A percentile compares a stretch with the other conserved stretches of the same genome.
Conservation (phyloP, 2,797 vertebrate species). For the Poliocrania exsul region DNA sequence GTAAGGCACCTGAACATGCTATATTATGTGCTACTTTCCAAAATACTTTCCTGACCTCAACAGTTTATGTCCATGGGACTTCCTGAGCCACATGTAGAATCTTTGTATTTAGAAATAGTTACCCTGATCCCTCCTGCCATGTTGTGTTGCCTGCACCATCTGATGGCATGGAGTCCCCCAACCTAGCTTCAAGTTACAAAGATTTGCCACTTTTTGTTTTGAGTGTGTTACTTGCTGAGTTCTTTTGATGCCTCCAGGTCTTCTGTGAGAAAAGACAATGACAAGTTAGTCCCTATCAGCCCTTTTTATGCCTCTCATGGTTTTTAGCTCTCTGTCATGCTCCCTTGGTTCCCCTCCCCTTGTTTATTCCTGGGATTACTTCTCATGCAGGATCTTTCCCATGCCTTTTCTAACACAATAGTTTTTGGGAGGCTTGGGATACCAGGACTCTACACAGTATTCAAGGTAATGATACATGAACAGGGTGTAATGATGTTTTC, state of each 20-base stretch:
- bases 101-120: not conserved
- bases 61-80: not conserved
- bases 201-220: not conserved
- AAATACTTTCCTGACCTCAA: not conserved
- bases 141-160: not conserved
- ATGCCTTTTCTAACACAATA: not conserved
- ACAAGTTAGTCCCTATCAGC: not conserved
- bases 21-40: not conserved
- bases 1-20: not conserved
- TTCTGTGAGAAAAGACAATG: not conserved
- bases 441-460: not conserved
- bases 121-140: not conserved
- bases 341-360: not conserved
- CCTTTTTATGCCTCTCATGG: not conserved
- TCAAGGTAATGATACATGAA: rapidly evolving
- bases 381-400: not conserved
- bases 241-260: not conserved
- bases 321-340: not conserved
- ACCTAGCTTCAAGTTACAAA: not conserved
- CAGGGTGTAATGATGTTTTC: not conserved
- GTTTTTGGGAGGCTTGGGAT: not conserved
- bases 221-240: not conserved
- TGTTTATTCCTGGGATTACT: not conserved
- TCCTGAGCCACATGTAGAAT: not conserved
- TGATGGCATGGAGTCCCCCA: not conserved